phyloP scores from a whole-genome alignment of 2,113 vertebrate genomes.

The Pterocles burchelli region DNA sequence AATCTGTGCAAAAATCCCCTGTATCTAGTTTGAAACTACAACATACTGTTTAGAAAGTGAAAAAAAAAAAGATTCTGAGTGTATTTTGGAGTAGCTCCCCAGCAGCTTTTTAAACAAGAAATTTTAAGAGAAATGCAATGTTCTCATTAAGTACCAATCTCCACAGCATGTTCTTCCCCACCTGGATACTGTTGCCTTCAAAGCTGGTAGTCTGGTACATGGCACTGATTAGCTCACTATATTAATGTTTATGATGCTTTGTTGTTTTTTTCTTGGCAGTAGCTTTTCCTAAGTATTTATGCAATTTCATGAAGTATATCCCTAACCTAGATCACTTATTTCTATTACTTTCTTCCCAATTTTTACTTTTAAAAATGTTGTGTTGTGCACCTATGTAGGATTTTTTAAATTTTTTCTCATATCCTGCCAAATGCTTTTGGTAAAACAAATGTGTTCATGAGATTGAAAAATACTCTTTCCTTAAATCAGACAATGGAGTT shows the following conservation, averaged over 20 bases:
- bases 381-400: background rate
- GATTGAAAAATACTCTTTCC: background rate
- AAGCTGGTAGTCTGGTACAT: background rate
- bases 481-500: conserved; percentile 37
- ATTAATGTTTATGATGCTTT: conserved; percentile 21
- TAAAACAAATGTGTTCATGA: background rate
- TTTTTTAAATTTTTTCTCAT: background rate
- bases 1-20: background rate
- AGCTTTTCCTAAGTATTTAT: conserved; percentile 8
- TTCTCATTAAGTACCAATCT: background rate
- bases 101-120: background rate
- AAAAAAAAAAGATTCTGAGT: background rate
- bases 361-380: background rate
- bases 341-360: background rate
- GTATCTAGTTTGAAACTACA: background rate
- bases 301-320: background rate
- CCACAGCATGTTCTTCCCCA: background rate
- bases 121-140: conserved; percentile 25
- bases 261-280: background rate
- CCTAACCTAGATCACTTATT: background rate
- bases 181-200: background rate
- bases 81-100: background rate
- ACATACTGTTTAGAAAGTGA: background rate
- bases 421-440: background rate
- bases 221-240: conserved; percentile 9